These are phyloP conservation scores for Mimas tiliae DNA, from an alignment of 2,888 invertebrate genomes.

Conservation along the genomic window DNA sequence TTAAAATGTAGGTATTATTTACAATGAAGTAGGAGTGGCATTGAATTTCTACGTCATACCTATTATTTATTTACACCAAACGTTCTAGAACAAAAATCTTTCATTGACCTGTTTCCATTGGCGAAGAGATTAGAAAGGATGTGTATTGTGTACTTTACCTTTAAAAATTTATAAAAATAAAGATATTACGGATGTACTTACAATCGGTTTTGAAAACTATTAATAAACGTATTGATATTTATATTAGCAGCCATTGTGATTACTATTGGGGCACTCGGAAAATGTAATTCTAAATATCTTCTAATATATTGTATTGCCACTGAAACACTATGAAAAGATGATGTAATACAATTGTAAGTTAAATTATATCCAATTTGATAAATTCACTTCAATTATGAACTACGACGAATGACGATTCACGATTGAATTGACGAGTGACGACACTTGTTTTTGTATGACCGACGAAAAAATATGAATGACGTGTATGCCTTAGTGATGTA, in stretches of 20 bases:
- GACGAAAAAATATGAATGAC: background rate
- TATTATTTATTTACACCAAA: slow-evolving; percentile 15
- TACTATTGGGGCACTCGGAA: background rate
- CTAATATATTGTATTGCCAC: background rate
- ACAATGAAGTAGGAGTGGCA: background rate
- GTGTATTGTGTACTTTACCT: background rate
- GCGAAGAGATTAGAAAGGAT: background rate
- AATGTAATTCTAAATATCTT: background rate
- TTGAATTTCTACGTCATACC: slow-evolving; percentile 1
- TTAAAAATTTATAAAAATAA: background rate
- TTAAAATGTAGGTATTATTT: too few species aligned
- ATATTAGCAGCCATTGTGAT: slow-evolving; percentile 85
- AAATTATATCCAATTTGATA: background rate
- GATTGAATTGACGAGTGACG: background rate
- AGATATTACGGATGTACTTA: slow-evolving; percentile 81
- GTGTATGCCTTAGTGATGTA: background rate
- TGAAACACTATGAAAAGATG: background rate
- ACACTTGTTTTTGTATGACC: background rate
- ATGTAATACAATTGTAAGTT: slow-evolving; percentile 6
- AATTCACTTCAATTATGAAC: background rate
- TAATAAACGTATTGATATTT: slow-evolving; percentile 86
- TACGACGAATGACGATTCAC: too few species aligned
- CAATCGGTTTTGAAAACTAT: slow-evolving; percentile 89
- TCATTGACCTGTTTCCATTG: background rate
- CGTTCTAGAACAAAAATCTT: slow-evolving; percentile 43